Percentiles rank a stretch among this genome's conserved stretches.
Conservation (phyloP, 2,797 vertebrate genomes). For the Capromys pilorides region DNA sequence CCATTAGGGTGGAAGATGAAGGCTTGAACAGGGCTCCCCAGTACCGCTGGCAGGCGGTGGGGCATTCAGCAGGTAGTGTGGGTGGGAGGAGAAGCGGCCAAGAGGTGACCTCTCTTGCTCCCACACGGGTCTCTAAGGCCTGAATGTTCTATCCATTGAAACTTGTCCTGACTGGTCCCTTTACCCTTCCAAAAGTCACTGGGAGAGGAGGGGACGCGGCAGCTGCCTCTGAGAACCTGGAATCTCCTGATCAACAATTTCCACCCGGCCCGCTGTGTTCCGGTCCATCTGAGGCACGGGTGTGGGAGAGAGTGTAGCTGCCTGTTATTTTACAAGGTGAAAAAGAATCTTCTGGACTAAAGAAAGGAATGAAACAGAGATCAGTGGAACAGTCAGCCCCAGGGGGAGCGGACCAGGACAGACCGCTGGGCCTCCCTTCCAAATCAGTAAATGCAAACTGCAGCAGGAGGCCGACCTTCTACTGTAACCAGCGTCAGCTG, state of each 20-base stretch:
- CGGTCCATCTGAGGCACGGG: neutral
- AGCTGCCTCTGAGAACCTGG: neutral
- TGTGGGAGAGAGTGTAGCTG: neutral
- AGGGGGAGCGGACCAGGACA: neutral
- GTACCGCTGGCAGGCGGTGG: neutral
- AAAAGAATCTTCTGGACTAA: slow-evolving; percentile 68
- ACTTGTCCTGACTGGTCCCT: neutral
- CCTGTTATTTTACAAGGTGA: slow-evolving; percentile 35
- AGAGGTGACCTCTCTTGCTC: neutral
- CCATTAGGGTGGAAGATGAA: neutral
- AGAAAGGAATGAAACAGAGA: slow-evolving; percentile 69
- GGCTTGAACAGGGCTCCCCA: neutral
- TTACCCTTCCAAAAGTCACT: slow-evolving; percentile 35
- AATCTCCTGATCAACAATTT: neutral
- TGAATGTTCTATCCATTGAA: neutral
- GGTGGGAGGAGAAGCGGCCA: neutral
- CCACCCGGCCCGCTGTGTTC: neutral
- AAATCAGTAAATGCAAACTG: slow-evolving; percentile 76
- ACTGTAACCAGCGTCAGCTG: slow-evolving; percentile 75
- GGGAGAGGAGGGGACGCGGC: neutral
- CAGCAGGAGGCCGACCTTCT: slow-evolving; percentile 73
- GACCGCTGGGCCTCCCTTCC: slow-evolving; percentile 58
- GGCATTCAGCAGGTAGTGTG: no score
- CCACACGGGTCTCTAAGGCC: no score
- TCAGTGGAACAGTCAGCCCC: slow-evolving; percentile 58